Base-by-base conservation (phyloP, 1,140 invertebrate species). In the Planococcus citri region DNA sequence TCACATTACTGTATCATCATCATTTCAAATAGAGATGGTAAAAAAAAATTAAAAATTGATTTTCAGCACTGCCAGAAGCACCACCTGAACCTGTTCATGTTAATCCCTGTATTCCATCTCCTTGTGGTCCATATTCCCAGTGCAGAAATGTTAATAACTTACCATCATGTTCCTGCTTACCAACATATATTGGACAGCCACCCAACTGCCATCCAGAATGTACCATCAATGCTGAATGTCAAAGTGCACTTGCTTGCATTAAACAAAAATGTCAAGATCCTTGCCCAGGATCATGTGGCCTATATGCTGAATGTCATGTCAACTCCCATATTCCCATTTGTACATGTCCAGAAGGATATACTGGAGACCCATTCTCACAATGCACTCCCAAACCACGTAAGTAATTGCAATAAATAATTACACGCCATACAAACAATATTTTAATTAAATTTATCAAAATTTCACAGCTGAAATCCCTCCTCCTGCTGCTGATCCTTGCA, bases 121-220 rank as follows among this genome's bases (percentile, higher is more conserved):
- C 78, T 25, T 85, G 83, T 76, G 83, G 83, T 60, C 75, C 78
- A 38, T 79, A 81, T 73, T 78, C 79, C 6, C 76, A 79, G 71
- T 82, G 79, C 73, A 78, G 79, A 73, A 80, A 84, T 69, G 79
- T 82, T 68, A 78, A 80, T 29, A 80, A 79, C 21, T 73, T 73
- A n/a, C 78, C 85, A 6, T 83, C 84, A 0, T 86, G 85, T 74
- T 82, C 82, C n/a, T 86, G 85, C 73, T 74, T 82, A 29, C 75
- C 78, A 9, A 79, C 78, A 29, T 87, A 83, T 71, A 83, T 86
- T 27, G 87, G 88, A 41, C 83, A 82, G 73, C 87, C 87, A 25
- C 86, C 86, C 24, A 84, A 84, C 73, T 88, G 86, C 74, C 79
- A 84, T 73, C 86, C 86, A 8, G 86, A 88, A 77, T 88, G 83